Conservation (phyloP, 1,140 invertebrate species). For the Bombus superbus region DNA sequence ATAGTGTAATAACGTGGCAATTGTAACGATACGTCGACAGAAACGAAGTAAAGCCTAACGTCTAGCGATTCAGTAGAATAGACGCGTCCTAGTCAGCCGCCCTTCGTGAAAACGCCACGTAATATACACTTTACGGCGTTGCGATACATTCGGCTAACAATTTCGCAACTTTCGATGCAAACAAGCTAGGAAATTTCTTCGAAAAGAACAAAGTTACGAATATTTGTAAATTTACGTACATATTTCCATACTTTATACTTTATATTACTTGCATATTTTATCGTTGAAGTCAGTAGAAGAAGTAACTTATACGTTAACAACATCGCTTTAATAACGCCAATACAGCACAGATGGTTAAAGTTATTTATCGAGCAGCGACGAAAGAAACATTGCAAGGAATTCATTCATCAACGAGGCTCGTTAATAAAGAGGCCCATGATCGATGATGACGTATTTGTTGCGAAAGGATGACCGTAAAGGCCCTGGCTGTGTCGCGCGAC, state of each 20-base stretch:
- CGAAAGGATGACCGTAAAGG: slow-evolving; percentile 41
- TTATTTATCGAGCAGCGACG: neutral
- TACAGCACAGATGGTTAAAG: no score
- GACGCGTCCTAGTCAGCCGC: neutral
- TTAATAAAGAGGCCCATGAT: slow-evolving; percentile 37
- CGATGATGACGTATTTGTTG: neutral
- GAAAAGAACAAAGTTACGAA: neutral
- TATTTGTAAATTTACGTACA: neutral
- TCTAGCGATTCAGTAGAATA: neutral
- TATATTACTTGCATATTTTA: neutral
- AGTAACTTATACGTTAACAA: neutral
- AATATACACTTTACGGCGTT: neutral
- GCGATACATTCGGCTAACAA: neutral
- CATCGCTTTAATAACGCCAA: no score
- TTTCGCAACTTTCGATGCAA: neutral
- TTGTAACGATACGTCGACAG: neutral
- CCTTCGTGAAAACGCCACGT: neutral
- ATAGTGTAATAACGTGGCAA: neutral
- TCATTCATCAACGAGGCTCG: slow-evolving; percentile 29
- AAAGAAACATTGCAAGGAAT: neutral
- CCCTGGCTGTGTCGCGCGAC: slow-evolving; percentile 24
- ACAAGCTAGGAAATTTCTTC: neutral
- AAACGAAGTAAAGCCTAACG: neutral
- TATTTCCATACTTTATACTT: no score
- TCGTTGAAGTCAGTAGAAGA: neutral